Conservation (phyloP, 1,140 invertebrate species). For the Pseudomyrmex flavicornis region DNA sequence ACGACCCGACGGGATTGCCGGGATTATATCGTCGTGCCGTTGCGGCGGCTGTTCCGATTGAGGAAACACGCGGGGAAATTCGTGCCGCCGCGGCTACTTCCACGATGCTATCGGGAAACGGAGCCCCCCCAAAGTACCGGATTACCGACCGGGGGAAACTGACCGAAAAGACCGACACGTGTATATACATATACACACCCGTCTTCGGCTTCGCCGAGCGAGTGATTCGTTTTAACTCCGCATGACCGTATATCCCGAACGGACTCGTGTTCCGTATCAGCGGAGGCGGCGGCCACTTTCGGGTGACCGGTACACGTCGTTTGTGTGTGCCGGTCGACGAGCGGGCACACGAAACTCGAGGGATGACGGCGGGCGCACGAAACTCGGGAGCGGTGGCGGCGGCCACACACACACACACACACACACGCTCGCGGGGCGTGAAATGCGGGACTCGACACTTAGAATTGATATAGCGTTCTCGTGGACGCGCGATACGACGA, state of each 20-base stretch:
- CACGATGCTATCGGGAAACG: conserved; percentile 42
- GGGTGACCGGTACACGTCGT: conserved; percentile 23
- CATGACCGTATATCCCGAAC: conserved; percentile 50
- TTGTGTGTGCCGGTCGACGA: conserved; percentile 43
- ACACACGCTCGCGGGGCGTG: background rate
- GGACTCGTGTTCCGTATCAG: conserved; percentile 48
- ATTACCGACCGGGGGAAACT: conserved; percentile 65
- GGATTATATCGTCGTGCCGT: conserved; percentile 57
- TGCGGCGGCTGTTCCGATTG: conserved; percentile 49
- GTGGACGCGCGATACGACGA: conserved; percentile 14
- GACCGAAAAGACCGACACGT: conserved; percentile 70
- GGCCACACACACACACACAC: no score
- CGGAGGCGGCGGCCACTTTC: conserved; percentile 26
- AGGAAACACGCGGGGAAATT: conserved; percentile 45
- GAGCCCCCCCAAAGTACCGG: conserved; percentile 21
- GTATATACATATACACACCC: background rate
- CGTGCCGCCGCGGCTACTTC: background rate
- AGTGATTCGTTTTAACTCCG: conserved; percentile 67
- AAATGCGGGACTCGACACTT: conserved; percentile 50
- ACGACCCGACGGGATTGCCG: background rate
- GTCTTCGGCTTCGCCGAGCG: conserved; percentile 66
- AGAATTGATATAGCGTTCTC: conserved; percentile 26
- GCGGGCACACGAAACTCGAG: conserved; percentile 5
- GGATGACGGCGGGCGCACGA: no score
- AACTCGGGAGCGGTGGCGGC: no score